Evolutionary conservation across 2,888 invertebrate genomes (phyloP), one percentile per base, ranked within the genome.

Genomic region (Ormyrus rosae): DNA sequence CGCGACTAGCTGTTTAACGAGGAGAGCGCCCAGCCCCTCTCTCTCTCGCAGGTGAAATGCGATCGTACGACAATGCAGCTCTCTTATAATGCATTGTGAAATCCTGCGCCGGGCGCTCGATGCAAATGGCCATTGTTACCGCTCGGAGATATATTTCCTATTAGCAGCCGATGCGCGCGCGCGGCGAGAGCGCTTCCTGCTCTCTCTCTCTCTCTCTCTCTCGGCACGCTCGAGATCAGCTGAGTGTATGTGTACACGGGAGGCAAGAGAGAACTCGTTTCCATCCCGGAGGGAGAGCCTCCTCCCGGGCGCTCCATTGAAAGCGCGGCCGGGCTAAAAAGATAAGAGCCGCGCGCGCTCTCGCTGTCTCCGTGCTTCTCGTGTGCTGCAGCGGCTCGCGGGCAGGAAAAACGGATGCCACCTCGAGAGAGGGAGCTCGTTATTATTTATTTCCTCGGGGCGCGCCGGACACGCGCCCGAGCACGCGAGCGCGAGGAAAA

Each of bases 81-180:
- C 74, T 58, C 58, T 46, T 73, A 8, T 50, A 61, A 72, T 72
- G 60, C 63, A 80, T 82, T 82, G 80, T 81, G 78, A 61, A 78
- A 73, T 68, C 58, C 72, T 53, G 50, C 11, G 19, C 19, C 19
- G 53, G 64, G 76, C 65, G 71, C 64, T 5, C 80, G 80, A 83
- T 83, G 83, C 83, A 84, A 84, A 84, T 84, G 83, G 80, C 78
- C 84, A 83, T 83, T 83, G 84, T 84, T 84, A 53, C 61, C 67
- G 60, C 68, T 10, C 51, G 58, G 74, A 67, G 65, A 77, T 81
- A 82, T 81, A 83, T 83, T 81, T 81, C 81, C 83, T 70, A 83
- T 83, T 83, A 83, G 82, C 76, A 74, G 78, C 75, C 65, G 67
- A 75, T 79, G 69, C 53, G 19, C 58, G 6, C 19, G 2, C 48